Evolutionary conservation across 2,888 invertebrate species (phyloP).

Genomic region (Cacoxenus indagator): DNA sequence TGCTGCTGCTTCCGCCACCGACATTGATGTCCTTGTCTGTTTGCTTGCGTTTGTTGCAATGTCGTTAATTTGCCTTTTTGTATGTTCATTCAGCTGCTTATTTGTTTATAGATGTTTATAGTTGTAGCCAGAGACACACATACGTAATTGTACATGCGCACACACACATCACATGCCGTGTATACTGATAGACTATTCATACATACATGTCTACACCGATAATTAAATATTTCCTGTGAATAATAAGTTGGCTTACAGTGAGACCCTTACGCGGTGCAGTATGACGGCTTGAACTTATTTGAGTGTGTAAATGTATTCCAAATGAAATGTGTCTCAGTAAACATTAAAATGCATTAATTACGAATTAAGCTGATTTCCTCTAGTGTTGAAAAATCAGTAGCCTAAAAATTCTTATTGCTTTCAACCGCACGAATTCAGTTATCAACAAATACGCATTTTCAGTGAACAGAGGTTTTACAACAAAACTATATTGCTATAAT

Average conservation of each 20-base stretch:
- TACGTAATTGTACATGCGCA: neutral
- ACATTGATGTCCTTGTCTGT: neutral
- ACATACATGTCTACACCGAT: neutral
- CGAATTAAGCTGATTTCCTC: too few species aligned
- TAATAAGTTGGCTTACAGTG: neutral
- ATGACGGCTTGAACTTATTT: too few species aligned
- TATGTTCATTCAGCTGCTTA: conserved; percentile 8
- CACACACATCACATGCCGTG: neutral
- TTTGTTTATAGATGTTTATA: conserved; percentile 16
- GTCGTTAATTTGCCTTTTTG: conserved; percentile 12
- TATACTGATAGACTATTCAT: neutral
- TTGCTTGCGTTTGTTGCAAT: neutral
- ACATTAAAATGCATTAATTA: too few species aligned
- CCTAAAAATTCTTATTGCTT: too few species aligned
- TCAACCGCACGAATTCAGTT: too few species aligned
- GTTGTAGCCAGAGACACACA: too few species aligned
- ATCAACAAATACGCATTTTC: too few species aligned
- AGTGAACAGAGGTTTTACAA: too few species aligned
- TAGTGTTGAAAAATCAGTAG: too few species aligned
- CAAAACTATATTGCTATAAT: too few species aligned
- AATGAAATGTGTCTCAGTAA: too few species aligned
- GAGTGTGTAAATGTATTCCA: too few species aligned
- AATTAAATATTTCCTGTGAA: neutral
- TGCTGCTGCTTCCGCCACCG: neutral
- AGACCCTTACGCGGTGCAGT: neutral